A percentile compares a stretch with the other conserved stretches of the same genome.
Evolutionary conservation across 2,797 vertebrate species (phyloP).

Genomic region (Moxostoma hubbsi): DNA sequence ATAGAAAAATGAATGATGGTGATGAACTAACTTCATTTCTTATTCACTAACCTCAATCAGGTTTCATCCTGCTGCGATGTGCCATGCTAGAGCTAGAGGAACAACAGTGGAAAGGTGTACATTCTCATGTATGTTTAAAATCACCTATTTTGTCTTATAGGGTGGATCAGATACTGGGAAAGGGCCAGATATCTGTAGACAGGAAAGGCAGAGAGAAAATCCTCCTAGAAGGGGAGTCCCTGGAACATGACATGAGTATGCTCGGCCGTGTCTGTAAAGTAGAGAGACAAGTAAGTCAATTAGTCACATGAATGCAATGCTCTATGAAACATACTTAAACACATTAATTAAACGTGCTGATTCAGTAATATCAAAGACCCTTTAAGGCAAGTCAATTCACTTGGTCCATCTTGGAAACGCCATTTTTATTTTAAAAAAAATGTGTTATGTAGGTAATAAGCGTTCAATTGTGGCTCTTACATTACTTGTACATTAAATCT

Average conservation of each 20-base stretch:
- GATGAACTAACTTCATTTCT: constrained; percentile 55
- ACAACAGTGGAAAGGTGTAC: background rate
- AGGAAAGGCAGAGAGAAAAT: constrained; percentile 94
- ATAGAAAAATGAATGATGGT: constrained; percentile 21
- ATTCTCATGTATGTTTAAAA: constrained; percentile 45
- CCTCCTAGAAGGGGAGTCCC: constrained; percentile 85
- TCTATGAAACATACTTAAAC: background rate
- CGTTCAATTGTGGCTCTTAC: too few relatives aligned
- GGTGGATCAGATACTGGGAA: constrained; percentile 97
- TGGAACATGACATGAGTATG: constrained; percentile 94
- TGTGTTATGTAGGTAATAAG: too few relatives aligned
- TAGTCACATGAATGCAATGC: background rate
- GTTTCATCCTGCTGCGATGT: constrained; percentile 43
- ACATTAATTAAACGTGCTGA: background rate
- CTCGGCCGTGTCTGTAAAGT: constrained; percentile 95
- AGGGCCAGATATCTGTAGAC: constrained; percentile 94
- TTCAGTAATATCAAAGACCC: too few relatives aligned
- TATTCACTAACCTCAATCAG: constrained; percentile 51
- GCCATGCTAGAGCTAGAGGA: constrained; percentile 32
- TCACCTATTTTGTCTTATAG: constrained; percentile 72
- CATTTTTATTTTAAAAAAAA: too few relatives aligned
- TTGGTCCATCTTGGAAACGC: too few relatives aligned
- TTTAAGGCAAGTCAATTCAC: too few relatives aligned
- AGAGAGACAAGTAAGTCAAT: constrained; percentile 89
- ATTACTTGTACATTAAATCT: too few relatives aligned